Percentiles rank a stretch among this genome's conserved stretches.
Evolutionary conservation across 2,113 vertebrate genomes (phyloP).

Genomic region (Oncorhynchus clarkii): DNA sequence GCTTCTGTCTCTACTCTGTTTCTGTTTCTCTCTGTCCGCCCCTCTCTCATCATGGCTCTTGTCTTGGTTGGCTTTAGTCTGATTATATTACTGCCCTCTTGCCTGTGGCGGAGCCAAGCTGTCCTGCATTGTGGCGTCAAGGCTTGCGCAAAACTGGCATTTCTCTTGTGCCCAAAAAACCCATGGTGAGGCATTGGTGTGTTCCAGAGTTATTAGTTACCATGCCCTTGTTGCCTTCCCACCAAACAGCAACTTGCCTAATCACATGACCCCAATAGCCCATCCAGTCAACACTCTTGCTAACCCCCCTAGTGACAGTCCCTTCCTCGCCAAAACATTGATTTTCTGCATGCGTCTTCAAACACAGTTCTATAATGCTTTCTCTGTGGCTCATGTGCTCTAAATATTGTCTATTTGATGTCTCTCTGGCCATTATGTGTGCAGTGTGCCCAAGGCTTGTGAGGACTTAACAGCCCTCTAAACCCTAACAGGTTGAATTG

Average conservation of each 20-base stretch:
- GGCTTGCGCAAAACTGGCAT: constrained; percentile 99
- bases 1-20: constrained; percentile 49
- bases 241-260: constrained; percentile 21
- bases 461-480: background rate
- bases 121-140: constrained; percentile 98
- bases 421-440: background rate
- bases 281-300: constrained; percentile 13
- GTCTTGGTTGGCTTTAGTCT: constrained; percentile 92
- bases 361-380: constrained; percentile 23
- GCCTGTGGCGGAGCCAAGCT: constrained; percentile 87
- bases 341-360: constrained; percentile 30
- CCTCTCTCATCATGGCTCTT: constrained; percentile 76
- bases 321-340: constrained; percentile 27
- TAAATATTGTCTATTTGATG: background rate
- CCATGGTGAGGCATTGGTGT: constrained; percentile 90
- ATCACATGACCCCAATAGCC: constrained; percentile 38
- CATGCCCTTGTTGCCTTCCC: constrained; percentile 29
- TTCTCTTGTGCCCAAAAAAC: constrained; percentile 96
- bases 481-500: background rate
- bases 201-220: constrained; percentile 58
- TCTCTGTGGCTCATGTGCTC: constrained; percentile 32
- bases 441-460: constrained; percentile 6
- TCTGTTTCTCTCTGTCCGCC: constrained; percentile 45
- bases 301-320: background rate
- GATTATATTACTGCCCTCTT: constrained; percentile 89